Conservation (phyloP, 2,797 vertebrate genomes). For the Podarcis siculus region DNA sequence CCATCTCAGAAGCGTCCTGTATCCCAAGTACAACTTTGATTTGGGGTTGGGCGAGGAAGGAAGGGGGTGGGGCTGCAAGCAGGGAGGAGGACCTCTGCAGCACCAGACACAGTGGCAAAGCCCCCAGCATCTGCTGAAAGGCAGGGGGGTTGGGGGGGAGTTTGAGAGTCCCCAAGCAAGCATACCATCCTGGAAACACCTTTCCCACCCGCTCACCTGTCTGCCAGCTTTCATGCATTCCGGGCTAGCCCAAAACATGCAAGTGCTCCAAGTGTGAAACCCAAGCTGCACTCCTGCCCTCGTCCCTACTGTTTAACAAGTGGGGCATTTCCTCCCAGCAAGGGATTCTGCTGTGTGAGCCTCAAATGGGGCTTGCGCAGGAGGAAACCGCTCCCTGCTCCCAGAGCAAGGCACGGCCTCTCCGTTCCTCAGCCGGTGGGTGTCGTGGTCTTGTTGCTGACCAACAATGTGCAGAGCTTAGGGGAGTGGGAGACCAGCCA, state of each 20-base stretch:
- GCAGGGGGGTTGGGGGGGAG: not conserved
- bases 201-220: not conserved
- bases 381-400: not conserved
- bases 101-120: constrained; percentile 2
- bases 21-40: constrained; percentile 28
- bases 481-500: too few relatives aligned
- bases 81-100: constrained; percentile 1
- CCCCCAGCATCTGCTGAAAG: not conserved
- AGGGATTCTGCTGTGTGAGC: not conserved
- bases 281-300: not conserved
- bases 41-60: not conserved
- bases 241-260: not conserved
- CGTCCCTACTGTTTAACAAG: not conserved
- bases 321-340: not conserved
- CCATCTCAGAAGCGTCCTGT: not conserved
- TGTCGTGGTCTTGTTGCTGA: too few relatives aligned
- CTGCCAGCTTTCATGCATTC: not conserved
- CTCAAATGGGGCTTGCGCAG: not conserved
- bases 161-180: not conserved
- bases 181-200: not conserved
- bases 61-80: not conserved
- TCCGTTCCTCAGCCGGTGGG: too few relatives aligned
- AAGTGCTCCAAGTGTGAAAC: not conserved
- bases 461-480: too few relatives aligned
- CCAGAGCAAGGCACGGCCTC: not conserved